phyloP scores from a whole-genome alignment of 2,888 invertebrate species.

The Lasioglossum morio region DNA sequence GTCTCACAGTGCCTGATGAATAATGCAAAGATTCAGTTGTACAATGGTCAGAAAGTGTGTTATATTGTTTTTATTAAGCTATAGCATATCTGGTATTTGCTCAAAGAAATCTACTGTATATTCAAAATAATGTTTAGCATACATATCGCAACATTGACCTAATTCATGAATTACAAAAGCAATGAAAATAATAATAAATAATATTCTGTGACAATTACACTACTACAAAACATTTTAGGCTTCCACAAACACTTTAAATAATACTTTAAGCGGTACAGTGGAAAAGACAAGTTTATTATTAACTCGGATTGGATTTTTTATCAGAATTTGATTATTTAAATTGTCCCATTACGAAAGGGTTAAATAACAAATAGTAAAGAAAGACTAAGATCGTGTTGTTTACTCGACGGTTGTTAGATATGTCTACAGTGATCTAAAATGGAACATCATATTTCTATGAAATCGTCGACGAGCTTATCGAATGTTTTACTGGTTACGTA shows the following conservation, averaged over 20 bases:
- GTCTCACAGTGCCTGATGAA: slow-evolving; percentile 71
- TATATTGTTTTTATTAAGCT: slow-evolving; percentile 64
- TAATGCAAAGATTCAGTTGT: slow-evolving; percentile 71
- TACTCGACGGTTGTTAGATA: neutral
- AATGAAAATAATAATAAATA: neutral
- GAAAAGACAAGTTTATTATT: too few species aligned
- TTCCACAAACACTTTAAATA: neutral
- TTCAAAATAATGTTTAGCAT: slow-evolving; percentile 35
- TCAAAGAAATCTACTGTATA: slow-evolving; percentile 46
- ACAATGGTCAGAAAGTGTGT: slow-evolving; percentile 67
- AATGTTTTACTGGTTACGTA: neutral
- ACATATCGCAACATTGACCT: neutral
- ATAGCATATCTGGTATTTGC: slow-evolving; percentile 49
- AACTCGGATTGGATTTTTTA: neutral
- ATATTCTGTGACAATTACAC: neutral
- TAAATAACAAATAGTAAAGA: neutral
- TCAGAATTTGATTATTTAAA: neutral
- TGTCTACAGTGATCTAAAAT: neutral
- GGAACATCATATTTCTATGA: neutral
- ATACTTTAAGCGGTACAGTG: neutral
- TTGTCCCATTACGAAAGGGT: neutral
- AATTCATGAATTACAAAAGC: neutral
- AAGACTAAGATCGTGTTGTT: neutral
- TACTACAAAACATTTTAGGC: neutral
- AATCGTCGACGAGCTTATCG: neutral